Conservation (phyloP, 2,113 vertebrate genomes). For the Salvelinus alpinus region DNA sequence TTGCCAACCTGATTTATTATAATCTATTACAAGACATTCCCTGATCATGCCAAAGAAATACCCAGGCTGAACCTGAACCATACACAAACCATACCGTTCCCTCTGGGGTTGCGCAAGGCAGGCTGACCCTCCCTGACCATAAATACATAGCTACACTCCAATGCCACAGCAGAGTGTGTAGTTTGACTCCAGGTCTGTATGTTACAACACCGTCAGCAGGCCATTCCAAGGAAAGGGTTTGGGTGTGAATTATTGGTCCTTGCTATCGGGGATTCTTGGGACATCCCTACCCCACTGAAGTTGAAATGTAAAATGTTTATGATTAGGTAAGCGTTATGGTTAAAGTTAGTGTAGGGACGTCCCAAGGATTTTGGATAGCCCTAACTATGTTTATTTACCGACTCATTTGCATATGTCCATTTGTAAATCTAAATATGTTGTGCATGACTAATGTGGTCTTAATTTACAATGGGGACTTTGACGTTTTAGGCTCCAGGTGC, state of each 20-base stretch:
- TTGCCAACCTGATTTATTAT: too few species aligned
- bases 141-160: neutral
- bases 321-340: too few species aligned
- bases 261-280: too few species aligned
- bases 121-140: neutral
- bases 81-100: constrained; percentile 8
- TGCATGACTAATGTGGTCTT: constrained; percentile 49
- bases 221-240: neutral
- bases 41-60: neutral
- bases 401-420: constrained; percentile 36
- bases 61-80: constrained; percentile 1
- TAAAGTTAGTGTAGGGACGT: too few species aligned
- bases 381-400: constrained; percentile 15
- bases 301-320: too few species aligned
- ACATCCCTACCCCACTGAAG: too few species aligned
- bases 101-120: neutral
- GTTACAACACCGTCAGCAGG: constrained; percentile 24
- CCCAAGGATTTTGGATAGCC: neutral
- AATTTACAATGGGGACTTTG: constrained; percentile 34
- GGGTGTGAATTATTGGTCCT: too few species aligned
- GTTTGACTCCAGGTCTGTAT: neutral
- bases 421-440: constrained; percentile 43
- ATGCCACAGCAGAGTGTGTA: neutral
- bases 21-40: neutral
- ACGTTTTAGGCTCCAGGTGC: constrained; percentile 36